Conservation (phyloP, 2,888 invertebrate species). For the Smittia aterrima region DNA sequence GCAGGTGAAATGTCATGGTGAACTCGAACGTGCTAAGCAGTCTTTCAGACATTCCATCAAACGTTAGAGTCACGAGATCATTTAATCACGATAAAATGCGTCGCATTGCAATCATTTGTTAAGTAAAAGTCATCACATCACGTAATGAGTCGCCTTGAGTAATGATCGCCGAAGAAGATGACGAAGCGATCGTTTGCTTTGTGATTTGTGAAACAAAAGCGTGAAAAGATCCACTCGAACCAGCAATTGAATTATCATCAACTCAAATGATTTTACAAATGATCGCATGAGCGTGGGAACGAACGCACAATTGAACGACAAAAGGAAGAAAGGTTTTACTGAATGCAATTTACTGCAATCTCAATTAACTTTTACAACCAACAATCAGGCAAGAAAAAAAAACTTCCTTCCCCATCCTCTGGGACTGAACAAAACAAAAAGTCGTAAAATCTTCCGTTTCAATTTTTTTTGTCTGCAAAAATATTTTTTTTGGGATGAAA, state of each 20-base stretch:
- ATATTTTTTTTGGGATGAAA: too few species aligned
- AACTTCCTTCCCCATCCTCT: not conserved
- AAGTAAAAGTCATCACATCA: not conserved
- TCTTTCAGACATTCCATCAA: not conserved
- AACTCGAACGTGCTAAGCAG: not conserved
- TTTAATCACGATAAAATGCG: constrained; percentile 7
- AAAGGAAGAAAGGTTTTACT: not conserved
- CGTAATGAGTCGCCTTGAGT: not conserved
- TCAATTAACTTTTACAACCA: not conserved
- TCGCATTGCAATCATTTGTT: not conserved
- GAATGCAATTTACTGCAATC: not conserved
- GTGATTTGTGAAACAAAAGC: not conserved
- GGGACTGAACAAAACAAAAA: not conserved
- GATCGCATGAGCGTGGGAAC: not conserved
- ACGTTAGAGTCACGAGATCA: not conserved
- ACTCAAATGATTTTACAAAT: not conserved
- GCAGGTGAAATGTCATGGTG: constrained; percentile 2
- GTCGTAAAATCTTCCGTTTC: too few species aligned
- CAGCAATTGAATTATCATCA: not conserved
- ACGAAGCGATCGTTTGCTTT: not conserved
- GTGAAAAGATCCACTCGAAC: not conserved
- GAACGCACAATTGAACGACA: not conserved
- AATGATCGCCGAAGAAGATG: not conserved
- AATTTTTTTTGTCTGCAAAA: too few species aligned
- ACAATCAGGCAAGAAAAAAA: not conserved